Evolutionary conservation across 2,113 vertebrate genomes (phyloP).

Genomic region (Talpa occidentalis): DNA sequence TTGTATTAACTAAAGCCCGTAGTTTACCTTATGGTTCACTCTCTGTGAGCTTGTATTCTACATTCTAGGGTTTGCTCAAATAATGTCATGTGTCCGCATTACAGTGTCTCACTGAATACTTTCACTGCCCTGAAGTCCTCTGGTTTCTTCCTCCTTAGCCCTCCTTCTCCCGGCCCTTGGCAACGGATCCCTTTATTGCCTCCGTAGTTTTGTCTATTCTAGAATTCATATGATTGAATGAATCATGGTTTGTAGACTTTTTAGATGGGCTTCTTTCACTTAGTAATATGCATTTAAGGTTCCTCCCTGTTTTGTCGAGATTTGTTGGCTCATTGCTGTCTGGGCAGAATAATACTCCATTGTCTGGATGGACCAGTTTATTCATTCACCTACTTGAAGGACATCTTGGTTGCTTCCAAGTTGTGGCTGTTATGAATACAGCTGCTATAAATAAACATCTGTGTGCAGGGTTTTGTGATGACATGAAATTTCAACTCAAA

Average conservation of each 20-base stretch:
- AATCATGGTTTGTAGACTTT: no score
- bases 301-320: not conserved
- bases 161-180: no score
- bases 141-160: no score
- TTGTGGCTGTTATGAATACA: not conserved
- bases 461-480: not conserved
- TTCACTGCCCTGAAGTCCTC: no score
- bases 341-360: accelerated
- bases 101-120: accelerated
- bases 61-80: no score
- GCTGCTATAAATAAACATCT: no score
- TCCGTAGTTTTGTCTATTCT: not conserved
- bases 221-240: not conserved
- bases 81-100: accelerated
- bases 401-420: no score
- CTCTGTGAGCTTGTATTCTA: not conserved
- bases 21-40: accelerated
- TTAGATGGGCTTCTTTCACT: no score
- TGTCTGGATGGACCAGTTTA: not conserved
- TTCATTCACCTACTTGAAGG: not conserved
- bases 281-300: no score
- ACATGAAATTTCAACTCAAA: not conserved
- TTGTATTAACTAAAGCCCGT: accelerated
- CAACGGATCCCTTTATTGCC: no score
- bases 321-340: no score